Percentiles rank a stretch among this genome's conserved stretches.
Evolutionary conservation across 2,113 vertebrate species (phyloP).

Genomic region (Spheniscus mendiculus): DNA sequence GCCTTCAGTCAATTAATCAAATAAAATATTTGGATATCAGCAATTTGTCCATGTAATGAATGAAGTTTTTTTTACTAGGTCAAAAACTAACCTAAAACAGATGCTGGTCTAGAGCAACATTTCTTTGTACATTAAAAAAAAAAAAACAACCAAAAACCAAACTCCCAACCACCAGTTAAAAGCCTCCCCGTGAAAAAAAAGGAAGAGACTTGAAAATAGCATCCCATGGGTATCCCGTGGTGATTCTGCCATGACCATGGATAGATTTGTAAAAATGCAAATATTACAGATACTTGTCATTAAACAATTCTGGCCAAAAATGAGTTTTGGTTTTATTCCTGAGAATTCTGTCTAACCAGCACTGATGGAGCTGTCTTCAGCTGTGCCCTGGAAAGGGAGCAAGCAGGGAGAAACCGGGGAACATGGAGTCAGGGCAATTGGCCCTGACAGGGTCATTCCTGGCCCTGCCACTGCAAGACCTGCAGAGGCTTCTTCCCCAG

Average conservation of each 20-base stretch:
- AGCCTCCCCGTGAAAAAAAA: background rate
- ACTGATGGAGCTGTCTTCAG: background rate
- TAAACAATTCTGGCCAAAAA: background rate
- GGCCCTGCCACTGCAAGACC: background rate
- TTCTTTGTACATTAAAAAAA: background rate
- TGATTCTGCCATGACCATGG: background rate
- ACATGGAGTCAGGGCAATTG: background rate
- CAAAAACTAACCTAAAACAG: conserved; percentile 51
- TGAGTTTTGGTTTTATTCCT: background rate
- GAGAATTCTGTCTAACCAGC: background rate
- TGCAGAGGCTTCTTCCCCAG: background rate
- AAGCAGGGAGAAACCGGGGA: background rate
- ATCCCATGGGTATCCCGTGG: background rate
- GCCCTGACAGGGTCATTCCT: background rate
- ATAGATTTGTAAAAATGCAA: background rate
- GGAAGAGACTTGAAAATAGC: background rate
- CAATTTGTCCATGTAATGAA: conserved; percentile 49
- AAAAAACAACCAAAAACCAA: background rate
- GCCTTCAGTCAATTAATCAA: conserved; percentile 49
- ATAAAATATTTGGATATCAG: conserved; percentile 51
- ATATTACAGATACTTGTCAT: background rate
- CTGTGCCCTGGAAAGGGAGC: background rate
- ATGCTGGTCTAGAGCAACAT: background rate
- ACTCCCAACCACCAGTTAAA: background rate
- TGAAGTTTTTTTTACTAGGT: background rate